A percentile compares a stretch with the other conserved stretches of the same genome.
Evolutionary conservation across 2,113 vertebrate species (phyloP).

Genomic region (Crotalus tigris): DNA sequence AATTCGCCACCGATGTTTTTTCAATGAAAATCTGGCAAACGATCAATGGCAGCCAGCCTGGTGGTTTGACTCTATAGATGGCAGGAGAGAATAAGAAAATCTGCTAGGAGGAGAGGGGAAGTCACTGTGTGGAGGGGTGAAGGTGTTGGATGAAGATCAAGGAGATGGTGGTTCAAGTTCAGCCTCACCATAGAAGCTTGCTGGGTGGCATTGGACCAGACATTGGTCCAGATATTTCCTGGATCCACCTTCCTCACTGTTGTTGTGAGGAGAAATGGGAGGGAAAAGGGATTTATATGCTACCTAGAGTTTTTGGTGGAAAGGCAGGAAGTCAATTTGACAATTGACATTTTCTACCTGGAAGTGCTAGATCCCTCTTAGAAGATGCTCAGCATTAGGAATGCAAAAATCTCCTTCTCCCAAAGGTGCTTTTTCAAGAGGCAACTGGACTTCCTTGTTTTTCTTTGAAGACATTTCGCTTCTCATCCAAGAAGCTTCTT

Average conservation of each 20-base stretch:
- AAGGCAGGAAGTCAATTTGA: neutral
- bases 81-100: neutral
- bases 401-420: neutral
- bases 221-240: neutral
- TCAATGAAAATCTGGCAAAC: neutral
- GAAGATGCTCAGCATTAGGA: constrained; percentile 33
- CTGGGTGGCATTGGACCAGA: neutral
- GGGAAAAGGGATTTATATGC: neutral
- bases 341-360: neutral
- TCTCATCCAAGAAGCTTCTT: too few species aligned
- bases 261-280: neutral
- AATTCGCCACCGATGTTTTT: neutral
- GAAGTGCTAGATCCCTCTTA: neutral
- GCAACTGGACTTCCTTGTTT: too few species aligned
- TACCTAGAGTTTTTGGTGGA: neutral
- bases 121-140: neutral
- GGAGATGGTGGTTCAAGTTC: neutral
- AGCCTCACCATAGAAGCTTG: neutral
- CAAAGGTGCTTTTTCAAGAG: too few species aligned
- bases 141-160: neutral
- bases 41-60: constrained; percentile 18
- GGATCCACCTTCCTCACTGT: neutral
- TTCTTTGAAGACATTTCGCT: too few species aligned
- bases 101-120: neutral
- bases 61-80: neutral